Evolutionary conservation across 2,888 invertebrate genomes (phyloP), one percentile per base, ranked within the genome.

Genomic region (Anticlea derivata): DNA sequence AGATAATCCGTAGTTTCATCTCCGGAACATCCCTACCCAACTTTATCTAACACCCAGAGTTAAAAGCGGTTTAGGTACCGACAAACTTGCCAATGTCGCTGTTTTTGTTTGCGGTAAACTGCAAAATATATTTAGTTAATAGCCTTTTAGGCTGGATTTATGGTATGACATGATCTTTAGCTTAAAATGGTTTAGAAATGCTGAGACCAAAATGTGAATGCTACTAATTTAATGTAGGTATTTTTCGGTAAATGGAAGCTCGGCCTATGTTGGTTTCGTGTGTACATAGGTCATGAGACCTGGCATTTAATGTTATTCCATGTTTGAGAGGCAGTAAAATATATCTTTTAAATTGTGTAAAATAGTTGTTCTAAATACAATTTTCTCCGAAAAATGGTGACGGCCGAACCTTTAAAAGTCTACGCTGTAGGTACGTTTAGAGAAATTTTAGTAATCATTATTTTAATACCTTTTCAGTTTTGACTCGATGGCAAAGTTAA

Each of bases 1-100:
- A 22, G 40, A 44, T 47, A 44, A 50, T 35, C 40, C 39, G 43
- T 38, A 47, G 43, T 51, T 43, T 54, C 44, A 50, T 27, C 40
- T 48, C 53, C 43, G 34, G 39, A 43, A 41, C 50, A 46, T 51
- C 51, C 41, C 35, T 37, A 27, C 51, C 62, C 55, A 66, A 76
- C 68, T 75, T 73, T 63, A 52, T 48, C 61, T 63, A 68, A 68
- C 63, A 50, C 50, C 47, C 55, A 35, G 40, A 61, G 55, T 55
- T 54, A 52, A 57, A 58, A 56, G 50, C 56, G 50, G 61, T 59
- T 60, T 65, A 60, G 50, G 50, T 55, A 47, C 51, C 39, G 52
- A 60, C 58, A 61, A 66, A 66, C 57, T 65, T 63, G 46, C 51
- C 54, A 55, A 51, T 61, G 55, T 58, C 50, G 35, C 53, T 55